Conservation (phyloP, 2,888 invertebrate species). For the Schizaphis graminum region DNA sequence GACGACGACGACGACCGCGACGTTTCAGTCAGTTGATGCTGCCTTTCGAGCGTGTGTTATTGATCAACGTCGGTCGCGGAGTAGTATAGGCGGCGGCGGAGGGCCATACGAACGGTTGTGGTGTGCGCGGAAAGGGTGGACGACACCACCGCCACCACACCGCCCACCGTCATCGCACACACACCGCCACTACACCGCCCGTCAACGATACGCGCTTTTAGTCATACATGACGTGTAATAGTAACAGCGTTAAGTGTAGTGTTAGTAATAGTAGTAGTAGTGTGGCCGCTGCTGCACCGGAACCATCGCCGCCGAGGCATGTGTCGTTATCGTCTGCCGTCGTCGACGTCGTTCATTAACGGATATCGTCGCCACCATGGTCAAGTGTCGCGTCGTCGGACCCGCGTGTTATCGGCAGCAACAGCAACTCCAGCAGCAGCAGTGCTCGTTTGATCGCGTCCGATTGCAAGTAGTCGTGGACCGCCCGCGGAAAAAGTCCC, state of each 20-base stretch:
- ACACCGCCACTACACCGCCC: neutral
- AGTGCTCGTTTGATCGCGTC: slow-evolving; percentile 36
- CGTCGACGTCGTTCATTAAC: slow-evolving; percentile 32
- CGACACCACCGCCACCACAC: slow-evolving; percentile 3
- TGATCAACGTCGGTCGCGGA: slow-evolving; percentile 47
- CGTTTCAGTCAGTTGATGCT: neutral
- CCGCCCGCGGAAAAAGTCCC: slow-evolving; percentile 52
- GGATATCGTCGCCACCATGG: slow-evolving; percentile 35
- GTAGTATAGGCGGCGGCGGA: neutral
- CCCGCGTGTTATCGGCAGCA: slow-evolving; percentile 32
- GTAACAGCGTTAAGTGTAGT: neutral
- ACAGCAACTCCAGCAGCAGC: neutral
- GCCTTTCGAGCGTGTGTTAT: slow-evolving; percentile 35
- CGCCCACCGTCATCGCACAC: neutral
- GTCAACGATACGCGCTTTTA: slow-evolving; percentile 31
- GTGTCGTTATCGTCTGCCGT: neutral
- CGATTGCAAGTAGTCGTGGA: slow-evolving; percentile 46
- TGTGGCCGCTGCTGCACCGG: neutral
- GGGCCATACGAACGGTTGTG: neutral
- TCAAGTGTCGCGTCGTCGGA: slow-evolving; percentile 55
- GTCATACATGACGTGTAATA: neutral
- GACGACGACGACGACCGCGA: neutral
- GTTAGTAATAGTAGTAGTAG: neutral
- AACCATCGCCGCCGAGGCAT: slow-evolving; percentile 42
- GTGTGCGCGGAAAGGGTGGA: slow-evolving; percentile 55